Evolutionary conservation across 2,113 vertebrate species (phyloP).

Genomic region (Nannospalax galili): DNA sequence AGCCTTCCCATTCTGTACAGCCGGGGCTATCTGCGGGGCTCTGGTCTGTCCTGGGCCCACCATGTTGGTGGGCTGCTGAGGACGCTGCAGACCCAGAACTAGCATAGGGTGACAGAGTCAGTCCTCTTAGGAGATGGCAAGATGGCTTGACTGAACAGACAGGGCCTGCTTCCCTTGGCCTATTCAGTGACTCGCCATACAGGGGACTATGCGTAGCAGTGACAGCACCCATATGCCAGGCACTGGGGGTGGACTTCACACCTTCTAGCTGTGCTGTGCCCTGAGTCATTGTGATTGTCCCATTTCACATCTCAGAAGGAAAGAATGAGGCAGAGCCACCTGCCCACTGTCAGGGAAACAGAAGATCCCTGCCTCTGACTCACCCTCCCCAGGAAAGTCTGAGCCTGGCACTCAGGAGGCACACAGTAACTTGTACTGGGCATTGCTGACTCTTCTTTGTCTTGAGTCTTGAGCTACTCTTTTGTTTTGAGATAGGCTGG

Average conservation of each 20-base stretch:
- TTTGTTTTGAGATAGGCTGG: not conserved
- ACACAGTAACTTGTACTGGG: not conserved
- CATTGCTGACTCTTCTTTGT: not conserved
- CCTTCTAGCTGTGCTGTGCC: not conserved
- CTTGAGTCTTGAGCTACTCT: not conserved
- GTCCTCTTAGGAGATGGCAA: not conserved
- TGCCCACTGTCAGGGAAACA: no score
- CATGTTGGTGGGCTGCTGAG: fast-evolving
- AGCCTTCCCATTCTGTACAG: not conserved
- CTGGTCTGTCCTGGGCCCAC: not conserved
- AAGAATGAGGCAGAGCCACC: no score
- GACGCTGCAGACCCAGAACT: not conserved
- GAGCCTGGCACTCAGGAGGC: not conserved
- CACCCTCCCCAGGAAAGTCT: no score
- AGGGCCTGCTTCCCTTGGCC: fast-evolving
- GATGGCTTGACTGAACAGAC: not conserved
- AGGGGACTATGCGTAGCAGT: fast-evolving
- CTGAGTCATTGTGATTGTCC: not conserved
- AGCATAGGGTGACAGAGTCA: fast-evolving
- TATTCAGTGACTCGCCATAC: not conserved
- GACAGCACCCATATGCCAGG: no score
- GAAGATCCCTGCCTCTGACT: no score
- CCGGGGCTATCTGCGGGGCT: not conserved
- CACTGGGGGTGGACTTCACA: no score
- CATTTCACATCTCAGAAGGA: not conserved